Conservation (phyloP, 2,113 vertebrate species). For the Synchiropus splendidus region DNA sequence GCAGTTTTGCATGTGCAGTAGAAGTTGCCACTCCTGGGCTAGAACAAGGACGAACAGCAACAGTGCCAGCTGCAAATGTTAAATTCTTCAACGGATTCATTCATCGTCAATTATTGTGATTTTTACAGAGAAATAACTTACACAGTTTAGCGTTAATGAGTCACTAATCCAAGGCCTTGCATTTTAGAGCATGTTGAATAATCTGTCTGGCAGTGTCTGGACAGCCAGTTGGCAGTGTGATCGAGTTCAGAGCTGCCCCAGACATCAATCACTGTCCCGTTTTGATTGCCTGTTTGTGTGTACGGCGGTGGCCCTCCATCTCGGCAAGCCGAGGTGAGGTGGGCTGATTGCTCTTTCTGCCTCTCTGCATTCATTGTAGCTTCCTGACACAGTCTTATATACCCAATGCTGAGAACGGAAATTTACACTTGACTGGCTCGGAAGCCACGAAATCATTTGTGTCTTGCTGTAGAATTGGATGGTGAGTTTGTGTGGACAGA, state of each 20-base stretch:
- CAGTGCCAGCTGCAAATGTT: too few relatives aligned
- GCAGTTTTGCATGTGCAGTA: too few relatives aligned
- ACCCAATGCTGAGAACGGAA: slow-evolving; percentile 66
- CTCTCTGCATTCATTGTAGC: slow-evolving; percentile 71
- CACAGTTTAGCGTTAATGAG: too few relatives aligned
- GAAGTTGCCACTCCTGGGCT: too few relatives aligned
- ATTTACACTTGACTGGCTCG: slow-evolving; percentile 66
- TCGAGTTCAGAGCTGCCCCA: slow-evolving; percentile 78
- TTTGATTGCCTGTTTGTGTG: slow-evolving; percentile 90
- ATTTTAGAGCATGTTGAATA: slow-evolving; percentile 79
- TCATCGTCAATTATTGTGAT: too few relatives aligned
- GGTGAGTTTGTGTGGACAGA: slow-evolving; percentile 8
- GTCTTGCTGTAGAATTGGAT: slow-evolving; percentile 36
- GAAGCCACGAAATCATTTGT: slow-evolving; percentile 56
- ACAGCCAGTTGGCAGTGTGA: slow-evolving; percentile 76
- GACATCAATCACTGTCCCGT: slow-evolving; percentile 77
- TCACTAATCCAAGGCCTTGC: slow-evolving; percentile 34
- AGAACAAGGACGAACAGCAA: too few relatives aligned
- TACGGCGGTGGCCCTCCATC: slow-evolving; percentile 80
- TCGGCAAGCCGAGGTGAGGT: slow-evolving; percentile 77
- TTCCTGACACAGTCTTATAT: slow-evolving; percentile 70
- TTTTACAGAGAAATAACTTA: too few relatives aligned
- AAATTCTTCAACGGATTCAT: too few relatives aligned
- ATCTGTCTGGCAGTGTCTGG: slow-evolving; percentile 68
- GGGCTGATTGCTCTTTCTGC: slow-evolving; percentile 80